Base-by-base conservation (phyloP, 35 echinoderm and acorn worm species). In the Lytechinus pictus region DNA sequence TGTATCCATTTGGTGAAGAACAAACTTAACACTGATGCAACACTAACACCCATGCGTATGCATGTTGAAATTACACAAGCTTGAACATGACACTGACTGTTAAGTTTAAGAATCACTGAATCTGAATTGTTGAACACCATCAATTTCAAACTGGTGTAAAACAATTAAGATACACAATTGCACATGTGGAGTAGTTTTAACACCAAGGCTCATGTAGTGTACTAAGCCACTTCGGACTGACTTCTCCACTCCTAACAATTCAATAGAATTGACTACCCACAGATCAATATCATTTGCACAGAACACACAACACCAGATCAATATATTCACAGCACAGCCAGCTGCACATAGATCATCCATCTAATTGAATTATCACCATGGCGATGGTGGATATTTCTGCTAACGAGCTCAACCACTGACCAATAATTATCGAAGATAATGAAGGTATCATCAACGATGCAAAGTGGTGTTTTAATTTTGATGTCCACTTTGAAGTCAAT, bases 361-460 rank as follows among this genome's bases (percentile, higher is more conserved):
- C 88, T 90, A 90, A 90, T 90, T 90, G 88, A 90, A 52, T 90
- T 90, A 90, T 90, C 29, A 5, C 88, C 88, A 90, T 90, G 88
- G 24, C 88, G 88, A 90, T 90, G 24, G 28, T 21, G 28, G n/a
- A 90, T 90, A 24, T 90, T 12, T 21, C 5, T 14, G 29, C 88
- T 54, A 52, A 90, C 11, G 28, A 54, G 52, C 28, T 90, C 28
- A 9, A 90, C n/a, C 88, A 54, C 29, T 90, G 88, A 90, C 88
- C 88, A 28, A 54, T 88, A 28, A 52, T 27, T 21, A 52, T 54
- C 28, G 44, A 21, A 90, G 88, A 90, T 90, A 90, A 21, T 54
- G 52, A 7, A 19, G 11, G 16, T n/a, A 79, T 79, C 66, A 5
- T 71, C 13, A 71, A 71, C 61, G 24, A 71, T 71, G 61, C 61